Conservation (phyloP, 2,888 invertebrate genomes). For the Willowsia nigromaculata region DNA sequence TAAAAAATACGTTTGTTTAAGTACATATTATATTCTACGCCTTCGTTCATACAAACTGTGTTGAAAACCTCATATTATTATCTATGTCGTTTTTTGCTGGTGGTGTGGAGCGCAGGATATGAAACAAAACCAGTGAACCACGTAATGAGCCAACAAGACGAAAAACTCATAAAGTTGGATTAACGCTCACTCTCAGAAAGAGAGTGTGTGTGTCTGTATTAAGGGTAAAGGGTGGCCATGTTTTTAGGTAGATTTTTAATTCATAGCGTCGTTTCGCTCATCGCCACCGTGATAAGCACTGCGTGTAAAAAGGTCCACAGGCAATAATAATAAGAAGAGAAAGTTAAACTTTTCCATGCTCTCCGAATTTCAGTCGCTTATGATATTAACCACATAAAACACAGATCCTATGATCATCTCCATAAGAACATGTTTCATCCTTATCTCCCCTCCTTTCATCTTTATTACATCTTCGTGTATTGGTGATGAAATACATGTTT, state of each 20-base stretch:
- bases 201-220: background rate
- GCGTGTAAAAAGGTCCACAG: background rate
- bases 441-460: background rate
- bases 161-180: constrained; percentile 67
- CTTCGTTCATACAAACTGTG: too few relatives aligned
- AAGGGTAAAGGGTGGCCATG: background rate
- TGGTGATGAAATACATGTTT: too few relatives aligned
- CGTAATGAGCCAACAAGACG: constrained; percentile 51
- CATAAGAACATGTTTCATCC: background rate
- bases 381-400: background rate
- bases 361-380: too few relatives aligned
- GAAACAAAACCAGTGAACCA: constrained; percentile 52
- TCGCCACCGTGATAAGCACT: constrained; percentile 11
- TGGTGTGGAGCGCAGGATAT: background rate
- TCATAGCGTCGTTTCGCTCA: background rate
- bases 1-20: too few relatives aligned
- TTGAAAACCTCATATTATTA: too few relatives aligned
- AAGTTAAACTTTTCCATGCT: background rate
- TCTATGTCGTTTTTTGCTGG: too few relatives aligned
- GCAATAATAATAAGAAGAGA: background rate
- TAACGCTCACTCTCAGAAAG: constrained; percentile 39
- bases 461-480: background rate
- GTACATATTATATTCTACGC: too few relatives aligned
- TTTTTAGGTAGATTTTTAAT: constrained; percentile 14
- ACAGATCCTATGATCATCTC: background rate